Percentiles rank a stretch among this genome's conserved stretches.
Conservation (phyloP, 2,113 vertebrate species). For the Nematolebias whitei region DNA sequence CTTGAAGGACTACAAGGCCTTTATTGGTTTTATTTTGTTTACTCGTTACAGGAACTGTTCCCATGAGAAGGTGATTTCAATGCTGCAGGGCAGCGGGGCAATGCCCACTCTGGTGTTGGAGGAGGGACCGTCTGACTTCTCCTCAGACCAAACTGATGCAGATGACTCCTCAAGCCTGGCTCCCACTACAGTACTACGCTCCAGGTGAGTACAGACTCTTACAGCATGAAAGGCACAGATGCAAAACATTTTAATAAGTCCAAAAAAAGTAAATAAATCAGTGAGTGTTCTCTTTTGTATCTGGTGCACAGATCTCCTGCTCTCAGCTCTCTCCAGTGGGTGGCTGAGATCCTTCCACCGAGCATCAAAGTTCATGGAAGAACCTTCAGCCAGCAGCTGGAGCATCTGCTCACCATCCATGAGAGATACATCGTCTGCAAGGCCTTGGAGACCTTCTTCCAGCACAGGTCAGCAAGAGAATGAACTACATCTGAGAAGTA, state of each 20-base stretch:
- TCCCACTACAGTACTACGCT: slow-evolving; percentile 66
- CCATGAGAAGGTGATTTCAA: slow-evolving; percentile 98
- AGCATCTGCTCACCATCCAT: slow-evolving; percentile 92
- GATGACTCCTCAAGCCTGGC: slow-evolving; percentile 74
- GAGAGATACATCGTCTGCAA: slow-evolving; percentile 93
- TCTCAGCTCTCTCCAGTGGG: slow-evolving; percentile 96
- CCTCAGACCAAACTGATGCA: slow-evolving; percentile 86
- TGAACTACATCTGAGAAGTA: too few relatives aligned
- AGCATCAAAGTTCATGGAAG: slow-evolving; percentile 95
- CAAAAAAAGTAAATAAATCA: too few relatives aligned
- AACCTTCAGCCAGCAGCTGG: slow-evolving; percentile 96
- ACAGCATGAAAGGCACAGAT: too few relatives aligned
- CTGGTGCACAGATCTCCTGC: slow-evolving; percentile 83
- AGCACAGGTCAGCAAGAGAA: slow-evolving; percentile 86
- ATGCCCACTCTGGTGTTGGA: slow-evolving; percentile 97
- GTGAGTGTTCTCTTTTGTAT: too few relatives aligned
- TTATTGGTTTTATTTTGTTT: background rate
- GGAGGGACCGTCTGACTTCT: slow-evolving; percentile 86
- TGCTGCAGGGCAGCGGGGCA: slow-evolving; percentile 97
- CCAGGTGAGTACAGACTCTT: slow-evolving; percentile 50
- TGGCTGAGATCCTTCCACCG: slow-evolving; percentile 94
- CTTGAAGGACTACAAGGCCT: too few relatives aligned
- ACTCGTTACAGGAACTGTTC: slow-evolving; percentile 88
- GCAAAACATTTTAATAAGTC: too few relatives aligned
- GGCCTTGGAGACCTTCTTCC: slow-evolving; percentile 96